Evolutionary conservation across 2,113 vertebrate genomes (phyloP), one percentile per base, ranked within the genome.

Genomic region (Corydoras maculifer): DNA sequence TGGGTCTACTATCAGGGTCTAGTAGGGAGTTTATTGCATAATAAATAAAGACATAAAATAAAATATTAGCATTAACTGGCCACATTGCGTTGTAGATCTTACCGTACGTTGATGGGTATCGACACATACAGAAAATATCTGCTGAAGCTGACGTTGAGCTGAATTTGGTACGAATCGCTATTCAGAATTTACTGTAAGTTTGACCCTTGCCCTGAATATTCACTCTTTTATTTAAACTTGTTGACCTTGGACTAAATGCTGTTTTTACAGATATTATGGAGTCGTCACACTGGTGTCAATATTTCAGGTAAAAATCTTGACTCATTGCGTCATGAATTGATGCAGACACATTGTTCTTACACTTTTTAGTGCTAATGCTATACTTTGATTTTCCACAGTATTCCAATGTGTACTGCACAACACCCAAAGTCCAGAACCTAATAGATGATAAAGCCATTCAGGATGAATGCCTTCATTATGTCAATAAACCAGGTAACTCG

Each of bases 321-420:
- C 18, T 25, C 18, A 25, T 25, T 25, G 18, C 18, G 18, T 25
- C 18, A 25, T 25, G 18, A 25, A 25, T 25, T 25, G 18, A 25
- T 25, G 18, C 18, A 25, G 18, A 25, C 18, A 25, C 18, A 25
- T 1, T 25, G 18, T 25, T 25, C 18, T 13, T 50, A 9, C 30
- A 72, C 0, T 9, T 18, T 62, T 31, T 53, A 9, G 35, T 9
- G 18, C 32, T 53, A 71, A n/a, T 1, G 18, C 18, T 25, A 2
- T 25, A 2, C 72, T 65, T 53, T 70, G 8, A 29, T 77, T 54
- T 43, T 64, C 15, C 6, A 25, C 77, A 99, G 97, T 99, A 99
- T 73, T 97, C 95, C 68, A 99, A 98, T 0, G 96, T 98, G 54
- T 99, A 98, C 82, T 98, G 95, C 84, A 94, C 95, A 4, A 99